Evolutionary conservation across 2,797 vertebrate species (phyloP).

Genomic region (Lacerta bilineata): DNA sequence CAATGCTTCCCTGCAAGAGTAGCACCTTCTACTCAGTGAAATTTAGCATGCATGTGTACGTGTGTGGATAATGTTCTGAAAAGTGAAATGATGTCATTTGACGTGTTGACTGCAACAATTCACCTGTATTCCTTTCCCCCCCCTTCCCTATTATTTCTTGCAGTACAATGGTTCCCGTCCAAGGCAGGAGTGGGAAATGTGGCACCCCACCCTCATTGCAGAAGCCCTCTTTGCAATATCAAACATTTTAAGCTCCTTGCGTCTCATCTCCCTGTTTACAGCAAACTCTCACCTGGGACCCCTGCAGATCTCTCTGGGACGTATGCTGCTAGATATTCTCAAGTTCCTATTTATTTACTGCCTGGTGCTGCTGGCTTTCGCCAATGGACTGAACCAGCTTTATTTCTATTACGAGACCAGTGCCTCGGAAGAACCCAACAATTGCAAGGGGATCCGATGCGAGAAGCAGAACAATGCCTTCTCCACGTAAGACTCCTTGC

Average conservation of each 20-base stretch:
- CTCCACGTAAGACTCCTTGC: conserved; percentile 90
- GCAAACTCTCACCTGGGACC: conserved; percentile 98
- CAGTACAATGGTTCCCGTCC: conserved; percentile 97
- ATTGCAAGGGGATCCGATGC: conserved; percentile 98
- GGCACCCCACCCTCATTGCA: conserved; percentile 97
- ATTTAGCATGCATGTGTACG: not conserved
- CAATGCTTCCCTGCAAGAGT: not conserved
- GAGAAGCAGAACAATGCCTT: conserved; percentile 99
- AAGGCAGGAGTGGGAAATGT: conserved; percentile 98
- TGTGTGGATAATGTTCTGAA: not conserved
- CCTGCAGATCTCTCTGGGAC: conserved; percentile 95
- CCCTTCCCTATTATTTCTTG: conserved; percentile 65
- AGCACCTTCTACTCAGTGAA: not conserved
- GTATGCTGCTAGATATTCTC: conserved; percentile 99
- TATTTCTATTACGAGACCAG: conserved; percentile 99
- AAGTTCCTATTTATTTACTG: conserved; percentile 99
- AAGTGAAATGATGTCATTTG: not conserved
- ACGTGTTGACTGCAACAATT: conserved; percentile 22
- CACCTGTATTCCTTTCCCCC: conserved; percentile 38
- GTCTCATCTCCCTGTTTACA: conserved; percentile 98
- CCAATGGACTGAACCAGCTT: conserved; percentile 97
- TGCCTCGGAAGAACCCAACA: conserved; percentile 94
- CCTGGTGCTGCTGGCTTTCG: conserved; percentile 95
- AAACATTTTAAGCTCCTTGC: conserved; percentile 97
- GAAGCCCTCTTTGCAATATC: conserved; percentile 98